A percentile compares a stretch with the other conserved stretches of the same genome.
These are phyloP conservation scores for Mobula birostris DNA, from an alignment of 2,113 vertebrate genomes.

Conservation along the genomic window DNA sequence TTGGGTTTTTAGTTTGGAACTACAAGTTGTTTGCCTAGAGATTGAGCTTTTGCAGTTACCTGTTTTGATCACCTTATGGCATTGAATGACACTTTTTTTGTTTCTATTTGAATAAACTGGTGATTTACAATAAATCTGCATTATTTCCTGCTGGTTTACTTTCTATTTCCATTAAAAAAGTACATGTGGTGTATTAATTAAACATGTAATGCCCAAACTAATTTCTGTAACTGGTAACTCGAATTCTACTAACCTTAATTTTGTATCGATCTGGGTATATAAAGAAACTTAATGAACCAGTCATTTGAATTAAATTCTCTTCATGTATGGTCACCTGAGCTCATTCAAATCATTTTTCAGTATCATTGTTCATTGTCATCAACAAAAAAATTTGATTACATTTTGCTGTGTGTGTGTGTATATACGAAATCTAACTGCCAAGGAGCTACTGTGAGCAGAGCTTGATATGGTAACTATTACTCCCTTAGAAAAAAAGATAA, in stretches of 20 bases:
- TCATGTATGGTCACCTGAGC: neutral
- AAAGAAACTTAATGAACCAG: neutral
- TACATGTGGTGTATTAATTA: neutral
- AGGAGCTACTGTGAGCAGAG: neutral
- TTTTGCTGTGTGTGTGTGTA: neutral
- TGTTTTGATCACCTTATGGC: neutral
- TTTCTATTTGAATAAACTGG: neutral
- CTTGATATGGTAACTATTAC: neutral
- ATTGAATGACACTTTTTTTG: neutral
- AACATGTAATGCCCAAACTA: neutral
- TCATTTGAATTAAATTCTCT: neutral
- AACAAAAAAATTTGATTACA: neutral
- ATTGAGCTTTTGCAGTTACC: neutral
- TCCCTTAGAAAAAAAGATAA: slow-evolving; percentile 21
- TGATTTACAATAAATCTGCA: neutral
- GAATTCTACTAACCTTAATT: neutral
- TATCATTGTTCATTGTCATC: neutral
- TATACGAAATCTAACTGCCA: neutral
- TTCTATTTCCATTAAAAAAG: neutral
- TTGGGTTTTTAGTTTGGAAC: neutral
- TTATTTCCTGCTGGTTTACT: neutral
- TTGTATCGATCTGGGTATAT: neutral
- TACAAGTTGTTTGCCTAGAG: neutral
- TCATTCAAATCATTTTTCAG: neutral
- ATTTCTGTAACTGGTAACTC: neutral